Percentiles rank a stretch among this genome's conserved stretches.
phyloP scores from a whole-genome alignment of 2,888 invertebrate genomes.

The Eulithis prunata region DNA sequence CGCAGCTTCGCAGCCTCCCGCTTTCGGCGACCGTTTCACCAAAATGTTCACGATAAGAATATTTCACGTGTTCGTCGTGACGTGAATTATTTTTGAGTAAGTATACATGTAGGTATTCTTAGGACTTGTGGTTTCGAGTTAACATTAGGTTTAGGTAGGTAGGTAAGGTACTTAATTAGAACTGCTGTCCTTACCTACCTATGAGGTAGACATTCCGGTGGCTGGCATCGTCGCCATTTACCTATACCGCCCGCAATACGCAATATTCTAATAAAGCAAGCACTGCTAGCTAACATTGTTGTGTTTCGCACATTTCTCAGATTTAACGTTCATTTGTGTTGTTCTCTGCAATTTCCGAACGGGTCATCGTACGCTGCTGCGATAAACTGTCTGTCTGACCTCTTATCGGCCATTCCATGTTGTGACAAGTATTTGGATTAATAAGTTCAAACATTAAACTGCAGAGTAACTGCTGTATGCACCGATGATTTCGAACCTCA shows the following conservation, averaged over 20 bases:
- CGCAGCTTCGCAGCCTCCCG: slow-evolving; percentile 73
- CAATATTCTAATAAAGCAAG: slow-evolving; percentile 35
- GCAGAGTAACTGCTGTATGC: slow-evolving; percentile 36
- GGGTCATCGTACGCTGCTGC: slow-evolving; percentile 31
- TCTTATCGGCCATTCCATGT: slow-evolving; percentile 53
- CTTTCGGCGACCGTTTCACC: slow-evolving; percentile 47
- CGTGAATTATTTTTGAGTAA: no score
- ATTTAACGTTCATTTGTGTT: slow-evolving; percentile 14
- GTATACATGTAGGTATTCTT: no score
- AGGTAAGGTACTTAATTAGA: no score
- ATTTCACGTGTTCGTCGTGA: slow-evolving; percentile 30
- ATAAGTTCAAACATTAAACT: slow-evolving; percentile 31
- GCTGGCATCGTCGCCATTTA: slow-evolving; percentile 30
- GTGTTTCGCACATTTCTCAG: slow-evolving; percentile 26
- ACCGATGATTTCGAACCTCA: slow-evolving; percentile 48
- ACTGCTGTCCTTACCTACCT: no score
- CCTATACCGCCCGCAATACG: slow-evolving; percentile 44
- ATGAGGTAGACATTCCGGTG: slow-evolving; percentile 37
- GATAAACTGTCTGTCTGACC: slow-evolving; percentile 50
- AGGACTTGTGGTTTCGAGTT: no score
- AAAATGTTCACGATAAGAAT: slow-evolving; percentile 30
- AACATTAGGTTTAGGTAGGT: no score
- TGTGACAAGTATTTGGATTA: slow-evolving; percentile 43
- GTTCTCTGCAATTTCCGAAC: slow-evolving; percentile 11
- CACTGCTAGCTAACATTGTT: background rate